Percentiles rank a stretch among this genome's conserved stretches.
phyloP scores from a whole-genome alignment of 2,113 vertebrate genomes.

The Hyperoodon ampullatus region DNA sequence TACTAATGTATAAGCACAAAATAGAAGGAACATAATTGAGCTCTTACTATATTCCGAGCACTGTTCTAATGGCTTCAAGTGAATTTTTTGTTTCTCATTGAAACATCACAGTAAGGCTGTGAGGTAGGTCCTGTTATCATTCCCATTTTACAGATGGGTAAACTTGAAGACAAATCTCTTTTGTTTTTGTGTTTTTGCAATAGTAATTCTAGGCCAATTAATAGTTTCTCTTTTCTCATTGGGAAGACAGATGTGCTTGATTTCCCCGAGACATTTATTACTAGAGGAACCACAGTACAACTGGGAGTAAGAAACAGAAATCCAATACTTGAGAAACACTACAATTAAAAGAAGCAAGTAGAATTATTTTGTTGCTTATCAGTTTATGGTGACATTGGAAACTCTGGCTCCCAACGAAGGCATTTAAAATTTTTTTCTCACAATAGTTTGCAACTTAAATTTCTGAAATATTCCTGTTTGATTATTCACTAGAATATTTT shows the following conservation, averaged over 20 bases:
- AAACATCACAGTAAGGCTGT: not conserved
- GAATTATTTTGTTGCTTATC: not conserved
- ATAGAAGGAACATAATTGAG: not conserved
- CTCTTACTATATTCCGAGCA: not conserved
- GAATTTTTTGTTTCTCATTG: not conserved
- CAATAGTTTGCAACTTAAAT: not conserved
- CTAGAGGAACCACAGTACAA: slow-evolving; percentile 5
- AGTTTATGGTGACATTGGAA: not conserved
- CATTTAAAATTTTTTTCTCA: not conserved
- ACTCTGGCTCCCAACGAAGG: not conserved
- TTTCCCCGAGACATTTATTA: not conserved
- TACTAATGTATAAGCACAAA: not conserved
- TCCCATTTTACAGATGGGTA: not conserved
- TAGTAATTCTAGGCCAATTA: not conserved
- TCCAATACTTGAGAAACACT: not conserved
- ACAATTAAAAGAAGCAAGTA: not conserved
- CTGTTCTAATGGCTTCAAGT: not conserved
- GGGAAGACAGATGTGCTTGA: not conserved
- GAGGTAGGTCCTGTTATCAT: not conserved
- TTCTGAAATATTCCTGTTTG: not conserved
- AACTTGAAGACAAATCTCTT: not conserved
- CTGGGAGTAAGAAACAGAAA: not conserved
- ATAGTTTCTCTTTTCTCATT: not conserved
- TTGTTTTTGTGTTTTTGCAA: not conserved
- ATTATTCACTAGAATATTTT: not conserved